A percentile compares a stretch with the other conserved stretches of the same genome.
These are phyloP conservation scores for Dipodomys spectabilis DNA, from an alignment of 2,113 vertebrate genomes.

Conservation along the genomic window DNA sequence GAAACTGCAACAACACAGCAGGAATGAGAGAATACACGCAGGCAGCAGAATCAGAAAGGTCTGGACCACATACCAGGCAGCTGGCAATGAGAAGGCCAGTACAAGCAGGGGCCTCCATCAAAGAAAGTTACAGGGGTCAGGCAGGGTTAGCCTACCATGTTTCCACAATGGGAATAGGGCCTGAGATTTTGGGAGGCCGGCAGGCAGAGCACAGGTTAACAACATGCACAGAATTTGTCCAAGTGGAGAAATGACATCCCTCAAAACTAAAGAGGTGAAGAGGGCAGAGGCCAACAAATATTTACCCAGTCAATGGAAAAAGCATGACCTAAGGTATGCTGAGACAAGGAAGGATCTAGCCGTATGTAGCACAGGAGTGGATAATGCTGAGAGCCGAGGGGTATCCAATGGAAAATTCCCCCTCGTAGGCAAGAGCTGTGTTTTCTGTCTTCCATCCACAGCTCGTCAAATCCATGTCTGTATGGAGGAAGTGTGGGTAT, in stretches of 20 bases:
- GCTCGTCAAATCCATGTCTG: not conserved
- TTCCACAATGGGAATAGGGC: not conserved
- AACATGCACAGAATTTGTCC: not conserved
- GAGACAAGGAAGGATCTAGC: not conserved
- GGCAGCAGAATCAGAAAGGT: not conserved
- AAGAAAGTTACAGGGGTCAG: not conserved
- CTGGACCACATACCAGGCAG: accelerated
- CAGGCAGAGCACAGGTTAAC: not conserved
- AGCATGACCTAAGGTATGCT: not conserved
- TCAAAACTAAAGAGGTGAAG: not conserved
- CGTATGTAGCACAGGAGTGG: accelerated
- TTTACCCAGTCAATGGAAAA: not conserved
- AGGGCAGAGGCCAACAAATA: slow-evolving; percentile 1
- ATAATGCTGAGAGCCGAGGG: accelerated
- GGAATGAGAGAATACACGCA: accelerated
- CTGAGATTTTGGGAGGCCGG: not conserved
- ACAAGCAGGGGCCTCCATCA: accelerated
- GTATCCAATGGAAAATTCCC: not conserved
- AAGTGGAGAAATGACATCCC: not conserved
- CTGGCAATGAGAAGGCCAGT: too few species aligned
- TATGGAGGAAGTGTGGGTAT: not conserved
- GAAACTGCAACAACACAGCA: too few species aligned
- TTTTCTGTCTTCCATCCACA: accelerated
- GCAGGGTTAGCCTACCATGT: not conserved
- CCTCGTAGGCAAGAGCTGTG: not conserved